Base-by-base conservation (phyloP, 2,797 vertebrate genomes). In the Clarias pachynema region DNA sequence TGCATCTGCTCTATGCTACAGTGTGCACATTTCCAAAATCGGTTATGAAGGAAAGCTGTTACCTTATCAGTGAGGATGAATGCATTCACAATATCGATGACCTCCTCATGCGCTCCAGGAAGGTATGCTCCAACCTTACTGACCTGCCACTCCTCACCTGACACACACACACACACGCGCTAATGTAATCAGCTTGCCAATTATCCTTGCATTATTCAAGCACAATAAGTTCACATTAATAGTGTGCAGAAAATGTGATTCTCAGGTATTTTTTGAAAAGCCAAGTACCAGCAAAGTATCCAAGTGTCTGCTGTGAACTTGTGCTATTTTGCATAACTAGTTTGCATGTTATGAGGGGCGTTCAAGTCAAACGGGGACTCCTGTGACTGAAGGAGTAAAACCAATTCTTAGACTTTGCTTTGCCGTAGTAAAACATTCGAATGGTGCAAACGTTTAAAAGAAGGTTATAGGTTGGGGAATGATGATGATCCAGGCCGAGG, bases 131-230 rank as follows among this genome's bases (percentile, higher is more conserved):
- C 97, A 79, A 98, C 96, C 0, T 96, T 95, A 73, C 94, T 94
- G 83, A 98, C 96, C 89, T 97, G 93, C 97, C 97, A 98, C 91
- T 98, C 97, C 92, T 98, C 97, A 62, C 97, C 97, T 97, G 90
- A 53, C 8, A 18, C 57, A 84, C 24, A 53, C 24, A 62, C n/a
- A 77, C 18, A 81, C 12, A 31, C 5, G n/a, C 37, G 22, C 12
- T n/a, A 26, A 26, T n/a, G 34, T 62, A 62, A 79, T 16, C 14
- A 80, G 60, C 20, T 40, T 57, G 20, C 20, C 31, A 60, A 22
- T 62, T 78, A 44, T 7, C 29, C 8, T 37, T 79, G 24, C 59
- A 44, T 63, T 79, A 44, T 9, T 65, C 10, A 57, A 60, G 53
- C 72, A 29, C 9, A 44, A 49, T 3, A 73, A 26, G 16, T 74